Base-by-base conservation (phyloP, 2,888 invertebrate species). In the Oxyscelio sp. region DNA sequence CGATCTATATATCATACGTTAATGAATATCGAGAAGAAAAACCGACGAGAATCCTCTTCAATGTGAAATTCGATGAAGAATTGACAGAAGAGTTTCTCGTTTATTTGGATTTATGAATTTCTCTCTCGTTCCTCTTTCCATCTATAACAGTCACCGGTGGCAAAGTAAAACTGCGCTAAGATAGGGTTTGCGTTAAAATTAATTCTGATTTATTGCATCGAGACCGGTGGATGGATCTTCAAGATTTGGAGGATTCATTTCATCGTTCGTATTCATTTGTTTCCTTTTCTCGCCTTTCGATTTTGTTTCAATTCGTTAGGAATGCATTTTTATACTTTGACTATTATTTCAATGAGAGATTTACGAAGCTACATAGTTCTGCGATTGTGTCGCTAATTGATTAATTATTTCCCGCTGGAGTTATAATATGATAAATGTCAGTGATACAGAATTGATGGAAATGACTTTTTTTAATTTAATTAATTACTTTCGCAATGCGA, bases 41-140 rank as follows among this genome's bases (percentile, higher is more conserved):
- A 81, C 59, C 78, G 61, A 71, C 66, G 66, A 71, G 78, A 78
- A 81, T 70, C 70, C 81, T 81, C 81, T 78, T 81, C 81, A 81
- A 70, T 74, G 70, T 59, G 70, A 56, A 70, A 85, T 81, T 83
- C 86, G 83, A 86, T 86, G 70, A 81, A 81, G 78, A 81, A 73
- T 83, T 78, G 83, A 83, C 83, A 83, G 81, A 81, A 71, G 81
- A 81, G 78, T 74, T 83, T 83, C 71, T 70, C 88, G 88, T 90
- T 90, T 91, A 92, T 91, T 90, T 91, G 90, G 91, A 92, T 92
- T 92, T 92, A 91, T 91, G 91, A 92, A 91, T 90, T 89, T 87
- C 80, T 78, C 78, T 59, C 65, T 73, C 48, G 56, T 48, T 61
- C 87, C 81, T 77, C 83, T 80, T 83, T 63, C 83, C 54, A 79